Evolutionary conservation across 2,113 vertebrate genomes (phyloP).

Genomic region (Conger conger): DNA sequence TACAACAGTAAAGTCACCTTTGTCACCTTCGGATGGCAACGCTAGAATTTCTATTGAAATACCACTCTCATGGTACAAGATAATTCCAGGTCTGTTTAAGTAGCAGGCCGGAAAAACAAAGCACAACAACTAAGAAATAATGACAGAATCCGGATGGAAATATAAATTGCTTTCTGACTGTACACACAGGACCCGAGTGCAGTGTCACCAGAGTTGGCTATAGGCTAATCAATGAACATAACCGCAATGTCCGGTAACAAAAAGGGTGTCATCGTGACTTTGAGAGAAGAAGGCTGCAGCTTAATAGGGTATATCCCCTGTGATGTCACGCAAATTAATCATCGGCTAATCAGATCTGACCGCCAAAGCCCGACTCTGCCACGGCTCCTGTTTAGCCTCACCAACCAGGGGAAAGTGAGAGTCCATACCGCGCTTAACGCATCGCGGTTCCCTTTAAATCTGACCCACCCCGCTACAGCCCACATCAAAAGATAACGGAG

Average conservation of each 20-base stretch:
- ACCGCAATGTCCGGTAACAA: not conserved
- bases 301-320: slow-evolving; percentile 6
- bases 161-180: not conserved
- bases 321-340: slow-evolving; percentile 4
- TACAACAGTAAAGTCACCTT: not conserved
- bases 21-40: not conserved
- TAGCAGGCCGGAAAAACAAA: too few species aligned
- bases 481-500: not conserved
- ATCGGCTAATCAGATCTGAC: not conserved
- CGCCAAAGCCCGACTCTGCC: not conserved
- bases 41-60: not conserved
- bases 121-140: too few species aligned
- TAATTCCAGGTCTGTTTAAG: not conserved
- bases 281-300: not conserved
- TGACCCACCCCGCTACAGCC: not conserved
- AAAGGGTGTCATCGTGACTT: not conserved
- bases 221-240: not conserved
- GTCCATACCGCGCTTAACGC: too few species aligned
- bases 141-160: not conserved
- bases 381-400: not conserved
- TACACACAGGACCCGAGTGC: not conserved
- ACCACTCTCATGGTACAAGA: not conserved
- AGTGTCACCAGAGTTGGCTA: not conserved
- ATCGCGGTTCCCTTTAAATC: not conserved
- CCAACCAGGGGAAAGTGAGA: too few species aligned